Conservation (phyloP, 2,797 vertebrate genomes). For the Lagocephalus sceleratus region DNA sequence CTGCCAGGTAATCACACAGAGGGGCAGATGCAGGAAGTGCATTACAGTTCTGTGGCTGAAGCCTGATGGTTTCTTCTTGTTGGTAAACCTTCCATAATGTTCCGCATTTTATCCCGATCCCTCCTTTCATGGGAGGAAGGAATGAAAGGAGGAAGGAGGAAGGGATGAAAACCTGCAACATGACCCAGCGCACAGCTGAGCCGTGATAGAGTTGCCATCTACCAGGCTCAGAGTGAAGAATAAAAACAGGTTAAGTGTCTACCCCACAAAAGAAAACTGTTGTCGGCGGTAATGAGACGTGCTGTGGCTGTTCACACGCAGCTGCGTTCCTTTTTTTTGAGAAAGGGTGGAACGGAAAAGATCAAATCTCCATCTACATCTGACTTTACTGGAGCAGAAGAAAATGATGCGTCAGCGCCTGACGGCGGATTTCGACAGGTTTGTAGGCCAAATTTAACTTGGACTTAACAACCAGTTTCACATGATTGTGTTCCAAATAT, state of each 20-base stretch:
- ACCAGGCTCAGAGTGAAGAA: not conserved
- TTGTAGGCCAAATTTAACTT: not conserved
- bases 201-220: not conserved
- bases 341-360: not conserved
- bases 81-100: no score
- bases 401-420: not conserved
- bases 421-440: not conserved
- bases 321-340: conserved; percentile 6
- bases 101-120: no score
- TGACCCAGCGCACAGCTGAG: not conserved
- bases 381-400: not conserved
- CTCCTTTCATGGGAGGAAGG: no score
- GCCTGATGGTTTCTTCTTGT: no score
- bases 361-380: conserved; percentile 10
- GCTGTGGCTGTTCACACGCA: conserved; percentile 5
- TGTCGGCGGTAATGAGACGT: not conserved
- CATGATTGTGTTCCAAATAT: no score
- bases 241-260: not conserved
- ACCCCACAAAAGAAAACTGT: conserved; percentile 13
- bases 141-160: no score
- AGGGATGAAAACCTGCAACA: no score
- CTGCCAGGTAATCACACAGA: no score
- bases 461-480: no score
- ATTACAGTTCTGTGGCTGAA: no score
- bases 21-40: no score